Base-by-base conservation (phyloP, 2,797 vertebrate genomes). In the Sebastes matsubarae region DNA sequence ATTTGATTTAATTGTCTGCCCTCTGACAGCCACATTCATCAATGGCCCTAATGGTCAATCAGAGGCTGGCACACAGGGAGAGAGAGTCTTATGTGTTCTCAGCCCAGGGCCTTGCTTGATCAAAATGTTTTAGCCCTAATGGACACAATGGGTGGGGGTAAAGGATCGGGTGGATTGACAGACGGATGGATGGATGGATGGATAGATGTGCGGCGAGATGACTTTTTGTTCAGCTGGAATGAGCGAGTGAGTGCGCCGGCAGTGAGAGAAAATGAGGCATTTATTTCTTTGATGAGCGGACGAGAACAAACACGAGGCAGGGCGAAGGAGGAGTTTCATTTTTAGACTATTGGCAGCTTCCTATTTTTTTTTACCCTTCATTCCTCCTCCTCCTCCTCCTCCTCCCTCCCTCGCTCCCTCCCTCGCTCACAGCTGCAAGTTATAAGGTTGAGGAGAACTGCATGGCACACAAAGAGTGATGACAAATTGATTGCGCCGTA, bases 1-100 rank as follows among this genome's bases (percentile, higher is more conserved):
- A 97, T 99, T 99, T 99, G 98, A 99, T 99, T 99, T 98, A 98
- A 99, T 99, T 99, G 97, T 99, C 97, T 99, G 96, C 96, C 95
- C 96, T 96, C 96, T 98, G 97, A 99, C 97, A 99, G 97, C 96
- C 97, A 98, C 98, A 99, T 99, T 99, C 97, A 99, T 99, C 98
- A 99, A 97, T 97, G 97, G 97, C 96, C 97, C 91, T 99, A 99
- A 99, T 99, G 97, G 97, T 98, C 98, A 99, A 98, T 99, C 98
- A 97, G 96, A 97, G 96, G 96, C 97, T 97, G 96, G 96, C 97
- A 97, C 96, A 95, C 91, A 78, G 52, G 80, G 73, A 60, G 72
- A 81, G 66, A 69, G 74, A 84, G 77, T 66, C 78, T 82, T 75
- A 80, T 86, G 86, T 83, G 85, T 89, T 89, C 86, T 87, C 86